A percentile compares a stretch with the other conserved stretches of the same genome.
These are phyloP conservation scores for Rhineura floridana DNA, from an alignment of 2,113 vertebrate genomes.

Conservation along the genomic window DNA sequence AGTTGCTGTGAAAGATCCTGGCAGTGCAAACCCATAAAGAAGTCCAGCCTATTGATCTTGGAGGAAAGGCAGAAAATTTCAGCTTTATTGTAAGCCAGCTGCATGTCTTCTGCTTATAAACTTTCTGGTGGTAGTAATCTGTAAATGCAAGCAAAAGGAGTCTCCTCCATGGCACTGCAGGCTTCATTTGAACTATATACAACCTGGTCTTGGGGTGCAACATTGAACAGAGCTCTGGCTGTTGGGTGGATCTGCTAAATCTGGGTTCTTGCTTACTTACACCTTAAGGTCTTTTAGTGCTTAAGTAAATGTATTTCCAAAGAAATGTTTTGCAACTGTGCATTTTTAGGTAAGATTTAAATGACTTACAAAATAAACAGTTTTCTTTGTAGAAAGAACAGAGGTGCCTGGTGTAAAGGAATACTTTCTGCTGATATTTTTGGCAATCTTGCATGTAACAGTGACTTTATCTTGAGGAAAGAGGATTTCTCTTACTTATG, in stretches of 20 bases:
- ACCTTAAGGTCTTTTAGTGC: conserved; percentile 55
- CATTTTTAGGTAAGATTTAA: conserved; percentile 70
- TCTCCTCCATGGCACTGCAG: conserved; percentile 20
- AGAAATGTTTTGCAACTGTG: conserved; percentile 68
- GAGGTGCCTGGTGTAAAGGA: background rate
- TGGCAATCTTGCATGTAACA: background rate
- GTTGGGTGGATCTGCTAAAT: conserved; percentile 19
- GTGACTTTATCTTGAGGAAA: too few relatives aligned
- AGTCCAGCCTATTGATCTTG: conserved; percentile 26
- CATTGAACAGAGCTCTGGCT: background rate
- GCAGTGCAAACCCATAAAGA: conserved; percentile 7
- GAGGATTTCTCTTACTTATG: too few relatives aligned
- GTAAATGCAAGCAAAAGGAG: too few relatives aligned
- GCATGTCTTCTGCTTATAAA: background rate
- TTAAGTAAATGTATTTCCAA: conserved; percentile 65
- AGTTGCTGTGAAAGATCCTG: conserved; percentile 51
- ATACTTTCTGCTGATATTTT: too few relatives aligned
- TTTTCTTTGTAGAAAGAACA: conserved; percentile 59
- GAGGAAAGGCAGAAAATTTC: background rate
- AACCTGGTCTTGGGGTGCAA: background rate
- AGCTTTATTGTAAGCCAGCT: rapidly evolving
- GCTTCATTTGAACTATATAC: background rate
- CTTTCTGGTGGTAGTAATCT: background rate
- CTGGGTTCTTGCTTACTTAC: conserved; percentile 56
- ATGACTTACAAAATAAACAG: conserved; percentile 65